Conservation (phyloP, 2,113 vertebrate genomes). For the Apodemus sylvaticus region DNA sequence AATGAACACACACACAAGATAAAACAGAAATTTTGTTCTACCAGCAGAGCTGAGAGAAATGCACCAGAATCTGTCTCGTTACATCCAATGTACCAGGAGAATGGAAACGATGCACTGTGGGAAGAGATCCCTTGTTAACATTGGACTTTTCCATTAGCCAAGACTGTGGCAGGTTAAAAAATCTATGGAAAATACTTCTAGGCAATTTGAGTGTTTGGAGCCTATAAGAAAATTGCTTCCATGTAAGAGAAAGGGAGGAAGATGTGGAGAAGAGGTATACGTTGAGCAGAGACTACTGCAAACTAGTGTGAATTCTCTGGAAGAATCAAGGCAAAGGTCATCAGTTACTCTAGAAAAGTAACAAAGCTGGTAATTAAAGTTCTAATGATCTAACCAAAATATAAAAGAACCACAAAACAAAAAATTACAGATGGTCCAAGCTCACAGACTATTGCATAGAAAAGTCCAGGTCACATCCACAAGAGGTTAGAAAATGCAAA, state of each 20-base stretch:
- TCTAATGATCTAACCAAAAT: not conserved
- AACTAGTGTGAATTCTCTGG: not conserved
- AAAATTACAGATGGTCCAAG: not conserved
- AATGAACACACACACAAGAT: not conserved
- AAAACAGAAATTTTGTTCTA: not conserved
- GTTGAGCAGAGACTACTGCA: not conserved
- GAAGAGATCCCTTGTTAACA: not conserved
- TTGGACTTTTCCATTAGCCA: not conserved
- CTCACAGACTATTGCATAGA: not conserved
- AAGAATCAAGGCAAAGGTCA: not conserved
- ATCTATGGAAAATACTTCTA: not conserved
- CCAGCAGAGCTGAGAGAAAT: not conserved
- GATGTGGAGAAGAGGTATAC: not conserved
- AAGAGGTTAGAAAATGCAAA: not conserved
- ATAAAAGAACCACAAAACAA: not conserved
- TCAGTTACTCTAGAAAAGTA: not conserved
- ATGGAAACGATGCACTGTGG: not conserved
- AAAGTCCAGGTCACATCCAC: not conserved
- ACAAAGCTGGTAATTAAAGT: not conserved
- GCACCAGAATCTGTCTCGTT: not conserved
- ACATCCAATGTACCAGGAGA: not conserved
- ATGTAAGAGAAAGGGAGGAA: not conserved
- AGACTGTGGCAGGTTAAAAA: not conserved
- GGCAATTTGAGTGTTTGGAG: not conserved
- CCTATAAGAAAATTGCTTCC: not conserved